A percentile compares a stretch with the other conserved stretches of the same genome.
phyloP scores from a whole-genome alignment of 2,888 invertebrate species.

The Tipula lateralis region DNA sequence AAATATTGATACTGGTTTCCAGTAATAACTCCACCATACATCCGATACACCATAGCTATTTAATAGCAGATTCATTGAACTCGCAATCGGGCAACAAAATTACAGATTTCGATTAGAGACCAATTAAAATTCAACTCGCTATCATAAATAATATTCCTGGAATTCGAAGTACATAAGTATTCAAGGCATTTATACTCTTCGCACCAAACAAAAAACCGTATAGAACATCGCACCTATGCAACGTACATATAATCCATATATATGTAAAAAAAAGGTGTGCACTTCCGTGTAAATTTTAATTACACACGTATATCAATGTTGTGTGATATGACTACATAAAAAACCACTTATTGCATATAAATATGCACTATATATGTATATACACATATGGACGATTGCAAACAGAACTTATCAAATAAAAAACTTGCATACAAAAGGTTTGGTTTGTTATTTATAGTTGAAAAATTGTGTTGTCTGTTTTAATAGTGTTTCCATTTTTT shows the following conservation, averaged over 20 bases:
- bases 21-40: too few relatives aligned
- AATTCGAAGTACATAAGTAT: too few relatives aligned
- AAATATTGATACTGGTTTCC: too few relatives aligned
- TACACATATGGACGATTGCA: too few relatives aligned
- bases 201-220: not conserved
- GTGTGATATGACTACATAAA: not conserved
- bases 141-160: too few relatives aligned
- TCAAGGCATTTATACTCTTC: not conserved
- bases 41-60: too few relatives aligned
- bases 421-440: not conserved
- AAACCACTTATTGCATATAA: not conserved
- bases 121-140: too few relatives aligned
- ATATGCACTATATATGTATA: not conserved
- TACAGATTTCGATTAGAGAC: too few relatives aligned
- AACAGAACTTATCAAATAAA: not conserved
- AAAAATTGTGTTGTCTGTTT: not conserved
- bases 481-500: not conserved
- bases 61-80: too few relatives aligned
- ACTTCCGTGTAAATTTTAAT: conserved; percentile 25
- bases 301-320: not conserved
- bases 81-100: too few relatives aligned
- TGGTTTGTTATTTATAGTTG: not conserved
- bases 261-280: conserved; percentile 12
- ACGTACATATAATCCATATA: not conserved
- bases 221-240: not conserved